Percentiles rank a stretch among this genome's conserved stretches.
Conservation (phyloP, 2,888 invertebrate species). For the Tuta absoluta region DNA sequence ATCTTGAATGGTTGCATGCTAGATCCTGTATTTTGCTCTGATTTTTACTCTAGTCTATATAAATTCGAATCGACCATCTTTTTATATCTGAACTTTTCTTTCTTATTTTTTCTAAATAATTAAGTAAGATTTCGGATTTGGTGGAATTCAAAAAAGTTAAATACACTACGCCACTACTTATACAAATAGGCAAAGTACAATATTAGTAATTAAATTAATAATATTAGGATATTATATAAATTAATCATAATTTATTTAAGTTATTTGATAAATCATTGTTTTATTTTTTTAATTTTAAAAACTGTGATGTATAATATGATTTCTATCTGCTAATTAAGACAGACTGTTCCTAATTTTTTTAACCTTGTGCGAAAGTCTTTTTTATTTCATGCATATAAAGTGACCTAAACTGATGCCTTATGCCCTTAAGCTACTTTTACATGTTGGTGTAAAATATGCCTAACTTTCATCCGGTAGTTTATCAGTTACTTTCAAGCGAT, state of each 20-base stretch:
- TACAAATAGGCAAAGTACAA: slow-evolving; percentile 38
- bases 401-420: no score
- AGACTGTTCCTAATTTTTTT: not conserved
- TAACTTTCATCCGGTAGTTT: no score
- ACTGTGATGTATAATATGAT: not conserved
- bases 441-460: no score
- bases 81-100: not conserved
- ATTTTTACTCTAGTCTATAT: no score
- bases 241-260: slow-evolving; percentile 13
- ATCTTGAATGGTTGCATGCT: no score
- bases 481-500: no score
- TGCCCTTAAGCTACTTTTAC: no score
- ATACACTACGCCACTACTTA: slow-evolving; percentile 17
- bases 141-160: not conserved
- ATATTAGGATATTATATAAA: slow-evolving; percentile 28
- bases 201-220: slow-evolving; percentile 30
- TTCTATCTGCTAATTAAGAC: not conserved
- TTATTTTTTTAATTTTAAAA: not conserved
- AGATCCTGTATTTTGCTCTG: no score
- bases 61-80: not conserved
- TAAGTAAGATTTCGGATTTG: not conserved
- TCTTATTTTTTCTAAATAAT: not conserved
- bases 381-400: not conserved
- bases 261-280: not conserved
- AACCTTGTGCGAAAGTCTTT: not conserved